Conservation (phyloP, 2,797 vertebrate species). For the Pygocentrus nattereri region DNA sequence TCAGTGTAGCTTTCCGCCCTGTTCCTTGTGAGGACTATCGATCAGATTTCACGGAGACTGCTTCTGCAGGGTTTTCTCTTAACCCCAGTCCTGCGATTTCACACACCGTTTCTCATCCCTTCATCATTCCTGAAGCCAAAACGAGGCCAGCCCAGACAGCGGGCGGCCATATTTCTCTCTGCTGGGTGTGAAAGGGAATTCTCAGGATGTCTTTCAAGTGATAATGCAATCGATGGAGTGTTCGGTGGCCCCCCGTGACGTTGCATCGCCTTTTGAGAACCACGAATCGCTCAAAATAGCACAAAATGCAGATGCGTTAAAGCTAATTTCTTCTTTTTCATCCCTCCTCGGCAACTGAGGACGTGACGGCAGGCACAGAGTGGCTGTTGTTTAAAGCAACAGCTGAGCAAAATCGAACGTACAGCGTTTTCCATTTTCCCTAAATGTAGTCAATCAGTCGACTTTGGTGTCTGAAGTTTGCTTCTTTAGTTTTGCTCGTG, state of each 20-base stretch:
- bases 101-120: slow-evolving; percentile 50
- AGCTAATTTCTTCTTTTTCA: not conserved
- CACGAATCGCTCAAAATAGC: slow-evolving; percentile 28
- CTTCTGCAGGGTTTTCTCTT: slow-evolving; percentile 39
- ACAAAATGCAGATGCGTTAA: slow-evolving; percentile 47
- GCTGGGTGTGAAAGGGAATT: slow-evolving; percentile 43
- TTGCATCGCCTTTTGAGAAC: slow-evolving; percentile 19
- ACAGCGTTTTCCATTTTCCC: not conserved
- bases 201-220: slow-evolving; percentile 57
- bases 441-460: too few relatives aligned
- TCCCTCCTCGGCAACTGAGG: slow-evolving; percentile 4
- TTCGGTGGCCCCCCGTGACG: slow-evolving; percentile 29
- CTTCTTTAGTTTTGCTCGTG: too few relatives aligned
- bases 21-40: slow-evolving; percentile 39
- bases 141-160: slow-evolving; percentile 20
- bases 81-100: slow-evolving; percentile 52
- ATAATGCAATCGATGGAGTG: slow-evolving; percentile 50
- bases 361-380: not conserved
- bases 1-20: slow-evolving; percentile 7
- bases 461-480: too few relatives aligned
- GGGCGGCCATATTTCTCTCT: slow-evolving; percentile 31
- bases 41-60: slow-evolving; percentile 44
- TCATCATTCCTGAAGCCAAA: slow-evolving; percentile 42
- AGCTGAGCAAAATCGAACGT: too few relatives aligned
- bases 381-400: too few relatives aligned